Percentiles rank a stretch among this genome's conserved stretches.
Evolutionary conservation across 2,113 vertebrate species (phyloP).

Genomic region (Hoplias malabaricus): DNA sequence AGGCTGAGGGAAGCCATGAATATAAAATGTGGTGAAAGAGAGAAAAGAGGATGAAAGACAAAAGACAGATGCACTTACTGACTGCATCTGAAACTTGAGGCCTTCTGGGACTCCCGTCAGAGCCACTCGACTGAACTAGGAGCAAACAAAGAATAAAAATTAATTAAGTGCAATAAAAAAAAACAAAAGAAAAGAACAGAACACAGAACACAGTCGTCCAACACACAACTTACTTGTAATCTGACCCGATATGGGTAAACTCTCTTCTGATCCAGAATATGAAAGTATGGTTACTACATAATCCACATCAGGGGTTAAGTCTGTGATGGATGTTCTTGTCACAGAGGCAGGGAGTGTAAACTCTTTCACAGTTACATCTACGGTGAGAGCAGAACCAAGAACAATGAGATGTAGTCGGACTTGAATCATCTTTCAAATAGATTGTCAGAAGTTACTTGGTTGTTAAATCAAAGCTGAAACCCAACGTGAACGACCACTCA

Average conservation of each 20-base stretch:
- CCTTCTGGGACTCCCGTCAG: conserved; percentile 54
- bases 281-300: conserved; percentile 85
- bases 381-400: conserved; percentile 56
- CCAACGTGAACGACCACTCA: conserved; percentile 64
- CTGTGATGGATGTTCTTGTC: conserved; percentile 82
- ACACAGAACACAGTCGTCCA: neutral
- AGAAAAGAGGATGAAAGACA: neutral
- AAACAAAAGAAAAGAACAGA: neutral
- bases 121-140: conserved; percentile 70
- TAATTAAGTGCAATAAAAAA: neutral
- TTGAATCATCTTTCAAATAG: no score
- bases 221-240: conserved; percentile 85
- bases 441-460: no score
- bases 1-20: neutral
- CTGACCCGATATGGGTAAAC: conserved; percentile 87
- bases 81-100: conserved; percentile 57
- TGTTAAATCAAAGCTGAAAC: neutral
- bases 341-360: conserved; percentile 81
- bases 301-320: conserved; percentile 83
- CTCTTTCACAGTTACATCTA: conserved; percentile 85
- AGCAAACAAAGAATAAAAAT: conserved; percentile 19
- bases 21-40: neutral
- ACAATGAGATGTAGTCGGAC: no score
- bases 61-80: conserved; percentile 64
- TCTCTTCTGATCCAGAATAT: conserved; percentile 81